Evolutionary conservation across 2,888 invertebrate genomes (phyloP), one percentile per base, ranked within the genome.

Genomic region (Hyalella azteca): DNA sequence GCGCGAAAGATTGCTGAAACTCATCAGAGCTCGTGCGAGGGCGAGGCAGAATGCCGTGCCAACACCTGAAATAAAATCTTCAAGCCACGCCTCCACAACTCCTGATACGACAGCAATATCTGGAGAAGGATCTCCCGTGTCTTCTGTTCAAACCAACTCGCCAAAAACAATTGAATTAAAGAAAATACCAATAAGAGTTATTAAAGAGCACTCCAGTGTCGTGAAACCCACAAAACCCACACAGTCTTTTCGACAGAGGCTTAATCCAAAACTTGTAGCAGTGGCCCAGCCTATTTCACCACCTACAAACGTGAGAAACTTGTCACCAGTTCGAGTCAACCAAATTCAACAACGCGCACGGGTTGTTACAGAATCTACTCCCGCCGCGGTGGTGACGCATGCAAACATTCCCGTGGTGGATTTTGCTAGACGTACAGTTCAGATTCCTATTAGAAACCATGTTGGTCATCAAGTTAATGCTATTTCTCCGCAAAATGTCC

Each of bases 111-210:
- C n/a, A 3, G 9, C 59, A 59, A 59, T 29, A 26, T 54, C 11
- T 9, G 29, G 29, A 29, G 2, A 22, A 54, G 54, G 7, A 26
- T 11, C 13, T 54, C 54, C 66, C 13, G 29, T 39, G 19, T n/a
- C 66, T 66, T 36, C 66, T 15, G 29, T 36, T 36, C 39, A 11
- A 29, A 15, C 29, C 19, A 3, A 36, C 19, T 13, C 36, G 1
- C 66, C 66, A 15, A 66, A 66, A 66, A 66, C 32, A 19, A 36
- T 66, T 3, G 66, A 66, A 29, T 29, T 66, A 4, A 66, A 66
- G n/a, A 36, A 29, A 66, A 36, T 66, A 15, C 66, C 66, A 36
- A 29, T 66, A 36, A 66, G 36, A 36, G 36, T 66, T 11, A 66
- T 66, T 3, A 36, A 39, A 36, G 36, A 66, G 29, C 32, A 66